A percentile compares a stretch with the other conserved stretches of the same genome.
These are phyloP conservation scores for Menura novaehollandiae DNA, from an alignment of 2,113 vertebrate genomes.

Conservation along the genomic window DNA sequence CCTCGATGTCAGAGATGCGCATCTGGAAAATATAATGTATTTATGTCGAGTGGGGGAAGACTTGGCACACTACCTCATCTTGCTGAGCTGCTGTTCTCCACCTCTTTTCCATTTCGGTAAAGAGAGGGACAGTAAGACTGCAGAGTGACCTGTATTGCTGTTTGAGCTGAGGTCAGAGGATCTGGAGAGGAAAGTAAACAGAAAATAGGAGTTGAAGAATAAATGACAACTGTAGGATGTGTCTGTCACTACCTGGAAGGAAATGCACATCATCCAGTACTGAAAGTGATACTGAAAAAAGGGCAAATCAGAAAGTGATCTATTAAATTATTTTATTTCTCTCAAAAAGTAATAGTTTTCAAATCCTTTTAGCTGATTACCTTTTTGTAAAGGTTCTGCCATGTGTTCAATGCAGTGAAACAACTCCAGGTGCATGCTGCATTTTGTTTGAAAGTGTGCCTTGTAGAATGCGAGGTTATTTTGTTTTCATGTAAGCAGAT, in stretches of 20 bases:
- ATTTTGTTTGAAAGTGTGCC: background rate
- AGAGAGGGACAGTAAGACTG: background rate
- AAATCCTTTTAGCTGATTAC: background rate
- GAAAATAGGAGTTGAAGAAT: slow-evolving; percentile 42
- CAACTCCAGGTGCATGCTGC: rapidly evolving
- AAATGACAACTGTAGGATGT: background rate
- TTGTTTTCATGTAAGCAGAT: background rate
- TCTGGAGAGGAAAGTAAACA: slow-evolving; percentile 11
- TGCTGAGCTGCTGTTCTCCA: background rate
- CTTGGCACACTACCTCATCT: background rate
- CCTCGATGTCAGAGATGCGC: slow-evolving; percentile 19
- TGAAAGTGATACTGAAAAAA: slow-evolving; percentile 10
- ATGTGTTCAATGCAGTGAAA: background rate
- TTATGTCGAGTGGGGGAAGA: slow-evolving; percentile 4
- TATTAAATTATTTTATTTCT: background rate
- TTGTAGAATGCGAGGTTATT: background rate
- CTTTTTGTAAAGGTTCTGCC: background rate
- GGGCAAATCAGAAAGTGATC: background rate
- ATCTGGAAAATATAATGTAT: slow-evolving; percentile 58
- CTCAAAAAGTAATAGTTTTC: background rate
- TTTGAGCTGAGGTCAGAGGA: slow-evolving; percentile 31
- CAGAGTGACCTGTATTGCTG: background rate
- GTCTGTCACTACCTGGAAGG: background rate
- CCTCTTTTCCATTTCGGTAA: background rate
- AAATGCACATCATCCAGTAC: background rate